These are phyloP conservation scores for Drosophila kambysellisi DNA, from an alignment of 2,888 invertebrate genomes.

Conservation along the genomic window DNA sequence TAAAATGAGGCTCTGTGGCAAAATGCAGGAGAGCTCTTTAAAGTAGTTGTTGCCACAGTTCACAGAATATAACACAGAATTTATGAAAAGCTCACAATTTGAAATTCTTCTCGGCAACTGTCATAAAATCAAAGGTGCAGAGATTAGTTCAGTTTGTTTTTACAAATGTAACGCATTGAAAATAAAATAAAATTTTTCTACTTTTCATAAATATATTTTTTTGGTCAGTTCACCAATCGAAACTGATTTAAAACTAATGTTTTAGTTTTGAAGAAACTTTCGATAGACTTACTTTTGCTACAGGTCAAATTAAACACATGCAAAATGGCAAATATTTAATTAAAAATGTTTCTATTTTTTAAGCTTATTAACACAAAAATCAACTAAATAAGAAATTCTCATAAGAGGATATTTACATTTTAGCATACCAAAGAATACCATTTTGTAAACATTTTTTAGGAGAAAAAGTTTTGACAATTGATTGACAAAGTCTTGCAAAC, in stretches of 20 bases:
- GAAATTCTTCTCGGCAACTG: constrained; percentile 10
- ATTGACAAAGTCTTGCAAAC: constrained; percentile 55
- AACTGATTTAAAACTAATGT: not conserved
- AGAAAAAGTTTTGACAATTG: constrained; percentile 39
- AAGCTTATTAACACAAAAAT: not conserved
- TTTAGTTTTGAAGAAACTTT: not conserved
- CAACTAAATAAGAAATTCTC: not conserved
- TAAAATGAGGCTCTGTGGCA: constrained; percentile 62
- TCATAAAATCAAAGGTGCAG: constrained; percentile 24
- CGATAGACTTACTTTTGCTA: not conserved
- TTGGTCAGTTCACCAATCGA: not conserved
- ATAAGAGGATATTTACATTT: not conserved
- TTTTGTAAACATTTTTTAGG: constrained; percentile 34
- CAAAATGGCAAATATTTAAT: not conserved
- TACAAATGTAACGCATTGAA: not conserved
- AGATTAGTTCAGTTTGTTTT: not conserved
- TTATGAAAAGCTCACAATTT: constrained; percentile 6
- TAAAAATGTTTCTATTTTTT: not conserved
- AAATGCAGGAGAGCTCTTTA: constrained; percentile 24
- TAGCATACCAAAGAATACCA: not conserved
- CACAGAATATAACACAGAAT: constrained; percentile 16
- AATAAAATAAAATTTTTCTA: not conserved
- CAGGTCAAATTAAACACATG: not conserved
- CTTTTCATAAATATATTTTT: not conserved
- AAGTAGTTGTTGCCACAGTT: constrained; percentile 40